Percentiles rank a stretch among this genome's conserved stretches.
Evolutionary conservation across 2,797 vertebrate species (phyloP).

Genomic region (Sandelia bainsii): DNA sequence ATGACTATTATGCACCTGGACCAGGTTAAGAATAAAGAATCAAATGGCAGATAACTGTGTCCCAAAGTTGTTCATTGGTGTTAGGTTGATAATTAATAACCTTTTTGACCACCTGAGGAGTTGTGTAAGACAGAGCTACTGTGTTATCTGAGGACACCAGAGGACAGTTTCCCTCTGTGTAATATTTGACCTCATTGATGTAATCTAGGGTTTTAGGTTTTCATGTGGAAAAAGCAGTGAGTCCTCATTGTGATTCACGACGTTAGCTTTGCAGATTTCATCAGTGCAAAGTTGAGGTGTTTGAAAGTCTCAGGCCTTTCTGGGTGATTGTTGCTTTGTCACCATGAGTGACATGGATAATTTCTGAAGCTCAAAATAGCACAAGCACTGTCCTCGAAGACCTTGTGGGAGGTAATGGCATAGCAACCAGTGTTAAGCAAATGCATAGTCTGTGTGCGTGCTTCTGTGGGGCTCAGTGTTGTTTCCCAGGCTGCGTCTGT

Average conservation of each 20-base stretch:
- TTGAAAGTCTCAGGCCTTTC: constrained; percentile 41
- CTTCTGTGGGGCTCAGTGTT: constrained; percentile 11
- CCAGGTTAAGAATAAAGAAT: not conserved
- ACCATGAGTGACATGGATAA: constrained; percentile 44
- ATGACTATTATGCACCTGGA: too few relatives aligned
- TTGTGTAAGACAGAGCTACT: not conserved
- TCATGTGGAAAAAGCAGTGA: constrained; percentile 13
- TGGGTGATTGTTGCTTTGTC: constrained; percentile 54
- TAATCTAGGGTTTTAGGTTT: constrained; percentile 33
- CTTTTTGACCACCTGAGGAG: not conserved
- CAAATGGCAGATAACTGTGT: not conserved
- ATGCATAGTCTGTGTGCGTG: constrained; percentile 20
- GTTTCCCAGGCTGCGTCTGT: constrained; percentile 16
- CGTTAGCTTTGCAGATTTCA: constrained; percentile 35
- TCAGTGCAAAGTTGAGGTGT: constrained; percentile 30
- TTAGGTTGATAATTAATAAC: not conserved
- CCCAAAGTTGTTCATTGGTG: not conserved
- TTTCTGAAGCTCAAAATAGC: constrained; percentile 66
- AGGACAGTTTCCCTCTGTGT: constrained; percentile 1
- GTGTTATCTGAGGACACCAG: not conserved
- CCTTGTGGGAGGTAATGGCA: constrained; percentile 45
- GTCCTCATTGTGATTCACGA: constrained; percentile 15
- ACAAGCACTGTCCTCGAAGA: constrained; percentile 57
- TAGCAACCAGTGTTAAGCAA: constrained; percentile 55
- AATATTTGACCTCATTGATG: constrained; percentile 19